phyloP scores from a whole-genome alignment of 2,113 vertebrate genomes.

The Nycticryphes semicollaris region DNA sequence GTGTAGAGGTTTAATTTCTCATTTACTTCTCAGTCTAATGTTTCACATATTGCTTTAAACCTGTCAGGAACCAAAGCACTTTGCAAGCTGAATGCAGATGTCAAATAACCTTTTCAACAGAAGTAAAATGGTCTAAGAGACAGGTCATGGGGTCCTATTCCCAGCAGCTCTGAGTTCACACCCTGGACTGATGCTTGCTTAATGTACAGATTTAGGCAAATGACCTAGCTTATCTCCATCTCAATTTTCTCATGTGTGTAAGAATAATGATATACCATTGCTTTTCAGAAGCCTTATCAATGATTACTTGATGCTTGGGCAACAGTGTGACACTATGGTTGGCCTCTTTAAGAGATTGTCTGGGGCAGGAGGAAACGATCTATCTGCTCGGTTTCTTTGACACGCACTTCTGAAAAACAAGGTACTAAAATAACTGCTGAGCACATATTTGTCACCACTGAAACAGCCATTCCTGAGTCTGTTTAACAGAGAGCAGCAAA shows the following conservation, averaged over 20 bases:
- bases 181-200: background rate
- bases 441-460: background rate
- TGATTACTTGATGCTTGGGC: background rate
- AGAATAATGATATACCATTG: background rate
- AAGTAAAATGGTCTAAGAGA: background rate
- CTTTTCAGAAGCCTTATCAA: background rate
- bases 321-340: background rate
- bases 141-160: background rate
- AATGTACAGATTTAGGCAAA: background rate
- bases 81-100: slow-evolving; percentile 8
- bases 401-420: background rate
- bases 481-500: background rate
- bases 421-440: background rate
- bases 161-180: background rate
- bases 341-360: background rate
- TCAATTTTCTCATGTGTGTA: background rate
- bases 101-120: background rate
- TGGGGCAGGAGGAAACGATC: background rate
- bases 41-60: slow-evolving; percentile 2
- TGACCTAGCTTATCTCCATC: background rate
- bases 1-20: background rate
- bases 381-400: background rate
- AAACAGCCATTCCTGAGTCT: background rate
- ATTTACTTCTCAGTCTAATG: background rate
- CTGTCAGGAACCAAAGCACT: slow-evolving; percentile 4